A percentile compares a stretch with the other conserved stretches of the same genome.
Conservation (phyloP, 2,888 invertebrate genomes). For the Latrodectus elegans region DNA sequence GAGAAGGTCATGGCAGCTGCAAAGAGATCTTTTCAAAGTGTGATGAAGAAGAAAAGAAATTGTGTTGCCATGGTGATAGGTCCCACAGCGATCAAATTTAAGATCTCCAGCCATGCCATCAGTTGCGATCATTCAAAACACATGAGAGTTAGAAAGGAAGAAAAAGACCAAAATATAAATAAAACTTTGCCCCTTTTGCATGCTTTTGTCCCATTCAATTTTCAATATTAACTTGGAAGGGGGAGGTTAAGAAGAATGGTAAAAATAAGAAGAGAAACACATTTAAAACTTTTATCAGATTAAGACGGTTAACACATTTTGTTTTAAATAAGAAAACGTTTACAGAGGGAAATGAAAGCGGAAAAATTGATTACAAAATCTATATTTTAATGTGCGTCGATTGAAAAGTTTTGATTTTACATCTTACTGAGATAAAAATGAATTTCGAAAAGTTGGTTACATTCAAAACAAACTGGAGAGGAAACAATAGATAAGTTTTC, state of each 20-base stretch:
- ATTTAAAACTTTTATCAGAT: not conserved
- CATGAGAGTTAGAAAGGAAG: not conserved
- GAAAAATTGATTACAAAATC: too few relatives aligned
- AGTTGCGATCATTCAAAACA: not conserved
- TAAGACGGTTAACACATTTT: not conserved
- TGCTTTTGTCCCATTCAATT: not conserved
- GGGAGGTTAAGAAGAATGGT: not conserved
- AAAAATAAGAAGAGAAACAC: not conserved
- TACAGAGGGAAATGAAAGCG: too few relatives aligned
- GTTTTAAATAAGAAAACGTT: not conserved
- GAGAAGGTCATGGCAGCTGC: not conserved
- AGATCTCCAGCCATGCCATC: not conserved
- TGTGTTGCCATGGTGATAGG: conserved; percentile 26
- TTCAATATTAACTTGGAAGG: not conserved
- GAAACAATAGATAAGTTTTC: too few relatives aligned
- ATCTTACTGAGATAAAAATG: too few relatives aligned
- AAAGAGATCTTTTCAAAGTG: conserved; percentile 8
- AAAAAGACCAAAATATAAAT: not conserved
- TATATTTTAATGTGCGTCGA: too few relatives aligned
- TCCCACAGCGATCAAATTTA: not conserved
- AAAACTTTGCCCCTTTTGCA: not conserved
- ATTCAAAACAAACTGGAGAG: too few relatives aligned
- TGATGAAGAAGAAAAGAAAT: not conserved
- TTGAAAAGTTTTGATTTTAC: too few relatives aligned
- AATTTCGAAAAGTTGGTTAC: too few relatives aligned